A percentile compares a stretch with the other conserved stretches of the same genome.
phyloP scores from a whole-genome alignment of 2,113 vertebrate genomes.

The Varanus komodoensis region DNA sequence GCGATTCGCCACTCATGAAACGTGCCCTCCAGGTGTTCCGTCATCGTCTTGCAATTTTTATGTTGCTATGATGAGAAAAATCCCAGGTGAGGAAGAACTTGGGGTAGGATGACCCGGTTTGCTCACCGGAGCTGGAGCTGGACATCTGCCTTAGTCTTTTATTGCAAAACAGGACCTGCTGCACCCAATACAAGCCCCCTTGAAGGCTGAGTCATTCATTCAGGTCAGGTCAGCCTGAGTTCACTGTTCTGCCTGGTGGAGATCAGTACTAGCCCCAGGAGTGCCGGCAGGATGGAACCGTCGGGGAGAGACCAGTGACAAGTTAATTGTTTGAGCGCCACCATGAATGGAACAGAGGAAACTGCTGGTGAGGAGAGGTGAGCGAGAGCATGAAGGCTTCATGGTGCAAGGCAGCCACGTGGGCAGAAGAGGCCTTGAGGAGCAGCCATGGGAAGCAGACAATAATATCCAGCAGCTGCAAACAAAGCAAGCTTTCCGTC shows the following conservation, averaged over 20 bases:
- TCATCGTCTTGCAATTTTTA: accelerated
- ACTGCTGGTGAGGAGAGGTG: not conserved
- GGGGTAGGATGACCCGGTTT: not conserved
- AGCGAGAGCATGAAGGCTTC: not conserved
- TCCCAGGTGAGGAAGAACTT: not conserved
- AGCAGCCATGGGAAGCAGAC: not conserved
- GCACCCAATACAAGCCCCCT: not conserved
- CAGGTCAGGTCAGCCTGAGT: not conserved
- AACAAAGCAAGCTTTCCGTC: no score
- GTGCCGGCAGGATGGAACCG: accelerated
- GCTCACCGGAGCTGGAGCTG: not conserved
- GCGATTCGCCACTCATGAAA: not conserved
- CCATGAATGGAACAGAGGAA: not conserved
- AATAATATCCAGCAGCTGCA: not conserved
- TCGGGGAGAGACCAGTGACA: not conserved
- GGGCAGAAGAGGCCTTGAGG: not conserved
- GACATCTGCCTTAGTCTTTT: not conserved
- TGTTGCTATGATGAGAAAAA: not conserved
- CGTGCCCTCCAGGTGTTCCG: not conserved
- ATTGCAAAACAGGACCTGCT: not conserved
- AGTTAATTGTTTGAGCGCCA: not conserved
- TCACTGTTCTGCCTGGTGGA: not conserved
- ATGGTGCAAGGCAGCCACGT: not conserved
- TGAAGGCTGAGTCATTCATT: accelerated
- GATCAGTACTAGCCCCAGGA: accelerated